These are phyloP conservation scores for Caranx ignobilis DNA, from an alignment of 2,113 vertebrate species.

Conservation along the genomic window DNA sequence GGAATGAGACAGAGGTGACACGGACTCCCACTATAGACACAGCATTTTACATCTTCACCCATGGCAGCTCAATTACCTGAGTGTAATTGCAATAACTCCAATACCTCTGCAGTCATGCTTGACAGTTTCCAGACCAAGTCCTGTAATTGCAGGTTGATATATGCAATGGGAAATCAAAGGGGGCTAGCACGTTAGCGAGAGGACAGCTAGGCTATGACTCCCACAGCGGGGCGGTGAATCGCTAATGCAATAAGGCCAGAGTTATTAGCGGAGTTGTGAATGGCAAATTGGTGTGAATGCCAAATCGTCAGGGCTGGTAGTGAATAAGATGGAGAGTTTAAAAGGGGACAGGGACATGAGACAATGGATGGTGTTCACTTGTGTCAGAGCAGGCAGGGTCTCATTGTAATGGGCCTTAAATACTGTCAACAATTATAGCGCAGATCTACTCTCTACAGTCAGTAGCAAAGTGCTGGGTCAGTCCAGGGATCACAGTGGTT, in stretches of 20 bases:
- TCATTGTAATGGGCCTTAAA: conserved; percentile 53
- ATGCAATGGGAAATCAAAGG: conserved; percentile 84
- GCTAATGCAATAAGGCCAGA: conserved; percentile 83
- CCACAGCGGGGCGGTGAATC: conserved; percentile 73
- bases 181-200: conserved; percentile 61
- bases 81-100: conserved; percentile 88
- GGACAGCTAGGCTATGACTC: conserved; percentile 75
- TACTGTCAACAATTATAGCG: conserved; percentile 34
- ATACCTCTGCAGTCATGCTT: conserved; percentile 85
- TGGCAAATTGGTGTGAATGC: conserved; percentile 85
- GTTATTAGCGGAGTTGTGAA: conserved; percentile 83
- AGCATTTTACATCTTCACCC: conserved; percentile 85
- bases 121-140: conserved; percentile 85
- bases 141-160: conserved; percentile 85
- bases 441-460: conserved; percentile 6
- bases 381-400: conserved; percentile 31
- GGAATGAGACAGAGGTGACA: conserved; percentile 78
- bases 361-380: conserved; percentile 56
- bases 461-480: conserved; percentile 15
- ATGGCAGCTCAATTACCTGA: conserved; percentile 86
- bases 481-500: conserved; percentile 1
- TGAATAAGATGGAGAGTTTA: conserved; percentile 70
- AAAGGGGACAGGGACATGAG: conserved; percentile 58
- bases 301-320: conserved; percentile 78
- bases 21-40: conserved; percentile 76